phyloP scores from a whole-genome alignment of 2,888 invertebrate genomes.

The Chydorus sphaericus region DNA sequence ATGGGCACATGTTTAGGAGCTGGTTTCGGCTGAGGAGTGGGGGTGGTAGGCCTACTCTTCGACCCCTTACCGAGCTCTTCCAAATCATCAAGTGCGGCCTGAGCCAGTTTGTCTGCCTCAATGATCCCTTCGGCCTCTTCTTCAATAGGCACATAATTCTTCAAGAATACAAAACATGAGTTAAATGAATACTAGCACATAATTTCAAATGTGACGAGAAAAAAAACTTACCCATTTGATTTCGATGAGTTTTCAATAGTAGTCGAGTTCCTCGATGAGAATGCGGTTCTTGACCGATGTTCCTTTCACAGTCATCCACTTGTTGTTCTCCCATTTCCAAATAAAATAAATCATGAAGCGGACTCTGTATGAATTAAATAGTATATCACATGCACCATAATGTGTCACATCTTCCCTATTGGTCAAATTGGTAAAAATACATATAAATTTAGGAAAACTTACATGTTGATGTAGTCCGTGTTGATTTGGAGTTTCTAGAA shows the following conservation, averaged over 20 bases:
- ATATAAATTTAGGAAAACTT: no score
- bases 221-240: background rate
- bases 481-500: background rate
- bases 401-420: no score
- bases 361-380: no score
- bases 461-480: background rate
- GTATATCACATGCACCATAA: background rate
- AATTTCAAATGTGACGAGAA: no score
- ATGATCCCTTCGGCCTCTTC: background rate
- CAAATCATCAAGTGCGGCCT: background rate
- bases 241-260: background rate
- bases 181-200: background rate
- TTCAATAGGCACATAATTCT: background rate
- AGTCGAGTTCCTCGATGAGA: background rate
- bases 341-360: slow-evolving; percentile 1
- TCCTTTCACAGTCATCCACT: background rate
- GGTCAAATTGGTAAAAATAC: no score
- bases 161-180: no score
- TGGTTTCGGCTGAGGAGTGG: no score
- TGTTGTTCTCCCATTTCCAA: background rate
- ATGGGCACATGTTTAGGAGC: no score
- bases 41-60: no score
- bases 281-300: background rate
- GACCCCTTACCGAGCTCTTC: no score
- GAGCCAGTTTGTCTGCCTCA: background rate